Evolutionary conservation across 2,888 invertebrate species (phyloP), one percentile per base, ranked within the genome.

Genomic region (Chrysodeixis includens): DNA sequence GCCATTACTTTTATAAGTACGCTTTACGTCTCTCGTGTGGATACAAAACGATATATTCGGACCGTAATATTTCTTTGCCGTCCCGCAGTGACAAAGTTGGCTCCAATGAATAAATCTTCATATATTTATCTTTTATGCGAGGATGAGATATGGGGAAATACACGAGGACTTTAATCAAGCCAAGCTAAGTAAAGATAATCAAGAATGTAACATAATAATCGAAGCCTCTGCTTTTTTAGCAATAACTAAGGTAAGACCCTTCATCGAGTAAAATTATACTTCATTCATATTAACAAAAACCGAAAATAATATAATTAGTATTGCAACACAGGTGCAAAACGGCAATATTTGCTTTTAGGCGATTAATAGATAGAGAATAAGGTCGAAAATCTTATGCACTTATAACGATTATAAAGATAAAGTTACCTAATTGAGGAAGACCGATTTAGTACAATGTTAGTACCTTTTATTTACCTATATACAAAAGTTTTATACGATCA

Each of bases 41-140:
- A 40, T 18, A 20, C 18, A 20, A 49, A 9, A 49, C 46, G 14
- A 40, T 40, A 40, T n/a, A 40, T 40, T 40, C 20, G 20, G 46
- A 49, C 10, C 20, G 10, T 9, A 20, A 49, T 20, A 49, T 18
- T 46, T 18, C 46, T 46, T 10, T 8, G 8, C 3, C 46, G 40
- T 40, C n/a, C 6, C n/a, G 40, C n/a, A 4, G 40, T n/a, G 40
- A 40, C 40, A 40, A 40, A 40, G 6, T 40, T 40, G n/a, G 5
- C n/a, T 40, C n/a, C 40, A 40, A 40, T 40, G 40, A 40, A 40
- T 40, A 40, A 40, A 40, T 40, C 40, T 40, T 40, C 40, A 40
- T 40, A n/a, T 40, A 14, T n/a, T 40, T 40, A 40, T n/a, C 40
- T 40, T 40, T n/a, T 40, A 5, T 40, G n/a, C 40, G 4, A 14